A percentile compares a stretch with the other conserved stretches of the same genome.
Conservation (phyloP, 2,888 invertebrate genomes). For the Pseudococcus longispinus region DNA sequence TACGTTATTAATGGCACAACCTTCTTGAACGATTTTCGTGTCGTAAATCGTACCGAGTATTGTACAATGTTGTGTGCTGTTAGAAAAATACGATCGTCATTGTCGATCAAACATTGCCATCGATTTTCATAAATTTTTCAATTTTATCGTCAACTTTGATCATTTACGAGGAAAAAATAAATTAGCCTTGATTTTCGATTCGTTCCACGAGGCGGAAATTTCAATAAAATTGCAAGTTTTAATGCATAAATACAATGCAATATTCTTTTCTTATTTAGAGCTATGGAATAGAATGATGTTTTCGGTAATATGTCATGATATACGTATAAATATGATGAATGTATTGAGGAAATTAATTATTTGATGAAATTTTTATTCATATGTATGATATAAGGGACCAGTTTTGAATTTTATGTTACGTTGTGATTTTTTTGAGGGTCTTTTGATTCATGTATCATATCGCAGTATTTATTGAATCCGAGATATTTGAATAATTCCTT, state of each 20-base stretch:
- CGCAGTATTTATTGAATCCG: too few relatives aligned
- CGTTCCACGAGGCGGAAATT: neutral
- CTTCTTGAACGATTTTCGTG: neutral
- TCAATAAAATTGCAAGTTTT: neutral
- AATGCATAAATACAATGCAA: neutral
- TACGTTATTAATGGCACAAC: neutral
- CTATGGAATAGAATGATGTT: neutral
- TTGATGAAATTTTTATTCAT: neutral
- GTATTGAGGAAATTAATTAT: neutral
- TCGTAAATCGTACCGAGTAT: neutral
- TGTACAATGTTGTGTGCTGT: neutral
- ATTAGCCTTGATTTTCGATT: neutral
- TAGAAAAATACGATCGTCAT: neutral
- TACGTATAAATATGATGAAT: neutral
- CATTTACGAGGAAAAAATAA: neutral
- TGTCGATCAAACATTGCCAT: neutral
- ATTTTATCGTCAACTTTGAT: neutral
- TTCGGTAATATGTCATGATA: neutral
- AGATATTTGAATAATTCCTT: too few relatives aligned
- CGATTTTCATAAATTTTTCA: neutral
- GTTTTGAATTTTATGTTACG: too few relatives aligned
- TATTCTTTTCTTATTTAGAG: neutral
- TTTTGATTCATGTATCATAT: too few relatives aligned
- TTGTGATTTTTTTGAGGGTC: too few relatives aligned
- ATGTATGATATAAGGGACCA: too few relatives aligned